Conservation (phyloP, 1,140 invertebrate genomes). For the Hycleus phaleratus region DNA sequence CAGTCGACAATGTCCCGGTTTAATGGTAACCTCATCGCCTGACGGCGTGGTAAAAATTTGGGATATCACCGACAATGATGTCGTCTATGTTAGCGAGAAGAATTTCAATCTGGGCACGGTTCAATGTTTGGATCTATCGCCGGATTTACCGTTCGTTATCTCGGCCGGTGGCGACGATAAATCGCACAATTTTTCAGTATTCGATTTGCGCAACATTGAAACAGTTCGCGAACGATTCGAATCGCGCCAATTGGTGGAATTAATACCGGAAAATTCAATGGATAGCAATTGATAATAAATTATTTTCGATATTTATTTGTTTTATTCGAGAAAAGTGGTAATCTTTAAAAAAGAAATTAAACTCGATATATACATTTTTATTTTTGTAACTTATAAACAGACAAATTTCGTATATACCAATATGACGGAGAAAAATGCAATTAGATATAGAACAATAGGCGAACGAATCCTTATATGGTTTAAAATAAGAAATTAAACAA, state of each 20-base stretch:
- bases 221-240: slow-evolving; percentile 36
- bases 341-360: too few relatives aligned
- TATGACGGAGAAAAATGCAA: too few relatives aligned
- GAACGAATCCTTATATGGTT: too few relatives aligned
- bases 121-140: slow-evolving; percentile 65
- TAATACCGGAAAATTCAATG: slow-evolving; percentile 20
- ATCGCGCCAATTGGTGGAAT: slow-evolving; percentile 25
- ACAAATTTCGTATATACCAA: too few relatives aligned
- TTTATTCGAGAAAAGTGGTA: too few relatives aligned
- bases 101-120: slow-evolving; percentile 60
- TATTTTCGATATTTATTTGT: too few relatives aligned
- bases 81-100: slow-evolving; percentile 43
- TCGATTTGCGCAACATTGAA: slow-evolving; percentile 61
- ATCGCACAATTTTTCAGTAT: slow-evolving; percentile 66
- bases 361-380: too few relatives aligned
- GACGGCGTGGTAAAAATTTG: slow-evolving; percentile 74
- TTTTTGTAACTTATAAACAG: too few relatives aligned
- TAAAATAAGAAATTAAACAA: too few relatives aligned
- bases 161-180: slow-evolving; percentile 79
- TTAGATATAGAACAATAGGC: too few relatives aligned
- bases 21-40: slow-evolving; percentile 62
- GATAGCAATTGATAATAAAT: background rate
- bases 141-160: slow-evolving; percentile 73
- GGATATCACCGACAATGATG: slow-evolving; percentile 49
- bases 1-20: slow-evolving; percentile 58